Evolutionary conservation across 2,888 invertebrate species (phyloP).

Genomic region (Apamea crenata): DNA sequence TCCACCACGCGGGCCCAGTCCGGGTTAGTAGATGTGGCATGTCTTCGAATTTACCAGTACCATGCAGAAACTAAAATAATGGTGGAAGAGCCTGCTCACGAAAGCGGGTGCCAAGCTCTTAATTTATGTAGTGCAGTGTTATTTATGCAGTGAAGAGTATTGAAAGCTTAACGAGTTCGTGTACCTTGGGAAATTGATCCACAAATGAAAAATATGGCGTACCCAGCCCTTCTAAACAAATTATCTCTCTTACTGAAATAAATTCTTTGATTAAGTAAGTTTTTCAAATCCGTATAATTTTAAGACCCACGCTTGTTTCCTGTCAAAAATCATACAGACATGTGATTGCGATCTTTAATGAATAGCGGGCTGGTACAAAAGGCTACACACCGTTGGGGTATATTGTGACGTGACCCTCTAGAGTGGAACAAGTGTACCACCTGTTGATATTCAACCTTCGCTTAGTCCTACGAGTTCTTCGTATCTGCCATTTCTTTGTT

Average conservation of each 20-base stretch:
- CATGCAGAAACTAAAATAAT: background rate
- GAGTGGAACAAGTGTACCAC: constrained; percentile 53
- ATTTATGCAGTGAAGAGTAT: too few species aligned
- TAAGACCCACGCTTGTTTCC: constrained; percentile 26
- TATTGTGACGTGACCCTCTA: constrained; percentile 34
- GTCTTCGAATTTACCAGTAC: background rate
- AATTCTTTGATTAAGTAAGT: background rate
- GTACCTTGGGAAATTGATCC: background rate
- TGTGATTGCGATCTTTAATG: constrained; percentile 42
- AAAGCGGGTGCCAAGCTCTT: background rate
- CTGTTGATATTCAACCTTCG: constrained; percentile 46
- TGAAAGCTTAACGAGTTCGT: background rate
- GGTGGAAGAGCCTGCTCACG: too few species aligned
- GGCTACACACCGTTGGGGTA: constrained; percentile 28
- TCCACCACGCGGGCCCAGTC: background rate
- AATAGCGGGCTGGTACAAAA: constrained; percentile 39
- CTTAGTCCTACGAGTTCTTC: background rate
- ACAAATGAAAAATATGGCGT: too few species aligned
- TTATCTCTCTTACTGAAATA: background rate
- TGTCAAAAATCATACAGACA: constrained; percentile 11
- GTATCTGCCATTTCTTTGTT: constrained; percentile 6
- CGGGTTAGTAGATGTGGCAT: background rate
- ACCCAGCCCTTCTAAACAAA: background rate
- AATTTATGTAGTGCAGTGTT: too few species aligned
- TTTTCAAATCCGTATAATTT: constrained; percentile 18